Conservation (phyloP, 2,888 invertebrate species). For the Eristalinus sepulchralis region DNA sequence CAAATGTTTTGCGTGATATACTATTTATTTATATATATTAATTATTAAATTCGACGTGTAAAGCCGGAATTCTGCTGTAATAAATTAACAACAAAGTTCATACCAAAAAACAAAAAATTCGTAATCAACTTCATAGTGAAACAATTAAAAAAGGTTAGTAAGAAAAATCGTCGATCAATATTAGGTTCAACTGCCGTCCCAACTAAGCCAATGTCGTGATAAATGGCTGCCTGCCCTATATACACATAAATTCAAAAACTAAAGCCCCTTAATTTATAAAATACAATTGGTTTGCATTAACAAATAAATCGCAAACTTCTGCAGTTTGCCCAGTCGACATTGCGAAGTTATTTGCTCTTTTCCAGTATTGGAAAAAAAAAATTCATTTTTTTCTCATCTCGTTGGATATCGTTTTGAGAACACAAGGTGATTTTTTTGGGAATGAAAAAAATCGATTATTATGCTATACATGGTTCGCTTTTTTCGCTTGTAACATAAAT, state of each 20-base stretch:
- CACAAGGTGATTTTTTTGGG: slow-evolving; percentile 29
- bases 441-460: slow-evolving; percentile 54
- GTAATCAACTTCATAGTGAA: slow-evolving; percentile 27
- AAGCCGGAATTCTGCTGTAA: slow-evolving; percentile 6
- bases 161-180: slow-evolving; percentile 55
- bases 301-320: slow-evolving; percentile 1
- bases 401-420: slow-evolving; percentile 2
- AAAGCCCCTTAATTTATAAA: slow-evolving; percentile 17
- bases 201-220: slow-evolving; percentile 34
- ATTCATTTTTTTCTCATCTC: background rate
- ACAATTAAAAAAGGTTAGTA: slow-evolving; percentile 51
- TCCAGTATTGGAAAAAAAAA: background rate
- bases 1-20: slow-evolving; percentile 59
- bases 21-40: slow-evolving; percentile 52
- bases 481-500: slow-evolving; percentile 25
- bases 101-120: background rate
- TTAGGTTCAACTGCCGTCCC: slow-evolving; percentile 46
- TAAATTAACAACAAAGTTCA: slow-evolving; percentile 6
- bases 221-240: slow-evolving; percentile 51
- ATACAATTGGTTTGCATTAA: slow-evolving; percentile 8
- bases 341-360: slow-evolving; percentile 5
- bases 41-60: slow-evolving; percentile 24
- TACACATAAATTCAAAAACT: slow-evolving; percentile 28
- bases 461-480: slow-evolving; percentile 45
- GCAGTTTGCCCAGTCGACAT: background rate